A percentile compares a stretch with the other conserved stretches of the same genome.
Evolutionary conservation across 2,113 vertebrate species (phyloP).

Genomic region (Sclerurus mexicanus): DNA sequence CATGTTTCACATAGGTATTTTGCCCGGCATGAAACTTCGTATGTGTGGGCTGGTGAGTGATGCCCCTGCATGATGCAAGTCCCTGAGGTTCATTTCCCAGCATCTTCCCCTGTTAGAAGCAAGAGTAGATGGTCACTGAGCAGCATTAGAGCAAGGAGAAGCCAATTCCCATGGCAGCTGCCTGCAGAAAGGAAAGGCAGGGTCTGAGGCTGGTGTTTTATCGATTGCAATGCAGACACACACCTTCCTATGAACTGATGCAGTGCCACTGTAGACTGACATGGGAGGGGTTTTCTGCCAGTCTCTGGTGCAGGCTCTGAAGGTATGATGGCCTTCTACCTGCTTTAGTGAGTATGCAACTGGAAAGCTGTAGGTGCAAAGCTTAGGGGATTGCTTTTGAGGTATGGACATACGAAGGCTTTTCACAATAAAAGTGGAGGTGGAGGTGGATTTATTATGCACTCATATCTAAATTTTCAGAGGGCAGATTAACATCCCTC

Average conservation of each 20-base stretch:
- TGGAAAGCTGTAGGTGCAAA: background rate
- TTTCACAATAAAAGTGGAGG: background rate
- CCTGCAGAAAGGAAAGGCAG: background rate
- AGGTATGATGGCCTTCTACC: background rate
- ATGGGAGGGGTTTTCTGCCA: rapidly evolving
- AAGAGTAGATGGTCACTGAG: background rate
- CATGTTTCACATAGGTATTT: background rate
- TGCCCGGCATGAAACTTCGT: background rate
- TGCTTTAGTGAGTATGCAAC: background rate
- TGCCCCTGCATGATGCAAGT: rapidly evolving
- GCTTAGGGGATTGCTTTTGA: background rate
- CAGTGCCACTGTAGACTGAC: background rate
- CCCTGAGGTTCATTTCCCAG: background rate
- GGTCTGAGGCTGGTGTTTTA: background rate
- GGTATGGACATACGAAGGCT: background rate
- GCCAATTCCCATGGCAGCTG: background rate
- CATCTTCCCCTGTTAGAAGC: background rate
- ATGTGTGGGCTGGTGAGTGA: background rate
- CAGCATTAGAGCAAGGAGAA: background rate
- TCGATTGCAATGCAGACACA: background rate
- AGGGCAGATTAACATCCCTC: background rate
- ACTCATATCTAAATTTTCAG: background rate
- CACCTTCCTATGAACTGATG: background rate
- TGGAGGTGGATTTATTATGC: background rate
- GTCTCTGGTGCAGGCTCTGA: background rate